A percentile compares a stretch with the other conserved stretches of the same genome.
phyloP scores from a whole-genome alignment of 2,797 vertebrate species.

The Takifugu ocellatus region DNA sequence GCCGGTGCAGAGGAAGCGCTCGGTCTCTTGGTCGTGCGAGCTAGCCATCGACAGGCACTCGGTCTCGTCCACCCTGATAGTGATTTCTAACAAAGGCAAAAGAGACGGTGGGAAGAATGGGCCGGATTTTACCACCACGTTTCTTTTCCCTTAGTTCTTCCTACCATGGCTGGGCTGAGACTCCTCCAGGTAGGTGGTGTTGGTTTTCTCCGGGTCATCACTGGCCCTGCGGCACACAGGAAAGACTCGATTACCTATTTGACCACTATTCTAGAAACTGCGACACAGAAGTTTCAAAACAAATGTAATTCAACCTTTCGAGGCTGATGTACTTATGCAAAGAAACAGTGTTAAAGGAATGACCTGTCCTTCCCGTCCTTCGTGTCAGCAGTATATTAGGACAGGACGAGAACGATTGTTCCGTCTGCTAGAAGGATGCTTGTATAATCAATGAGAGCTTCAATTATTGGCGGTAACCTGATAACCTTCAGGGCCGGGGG shows the following conservation, averaged over 20 bases:
- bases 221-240: slow-evolving; percentile 76
- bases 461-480: slow-evolving; percentile 46
- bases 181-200: slow-evolving; percentile 87
- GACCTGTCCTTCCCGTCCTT: too few relatives aligned
- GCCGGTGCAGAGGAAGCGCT: slow-evolving; percentile 90
- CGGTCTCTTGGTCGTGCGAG: slow-evolving; percentile 84
- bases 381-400: too few relatives aligned
- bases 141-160: slow-evolving; percentile 27
- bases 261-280: slow-evolving; percentile 14
- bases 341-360: too few relatives aligned
- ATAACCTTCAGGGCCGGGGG: slow-evolving; percentile 38
- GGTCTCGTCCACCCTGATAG: slow-evolving; percentile 86
- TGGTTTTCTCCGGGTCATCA: slow-evolving; percentile 91
- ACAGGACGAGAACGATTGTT: too few relatives aligned
- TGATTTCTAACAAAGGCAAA: slow-evolving; percentile 78
- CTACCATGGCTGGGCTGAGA: slow-evolving; percentile 89
- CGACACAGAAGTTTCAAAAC: slow-evolving; percentile 1
- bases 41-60: slow-evolving; percentile 86
- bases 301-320: too few relatives aligned
- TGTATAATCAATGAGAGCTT: slow-evolving; percentile 34
- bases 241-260: slow-evolving; percentile 31
- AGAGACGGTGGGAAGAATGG: not conserved
- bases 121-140: not conserved
- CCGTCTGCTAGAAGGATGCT: not conserved
- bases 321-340: too few relatives aligned